Evolutionary conservation across 2,888 invertebrate species (phyloP).

Genomic region (Onchidella celtica): DNA sequence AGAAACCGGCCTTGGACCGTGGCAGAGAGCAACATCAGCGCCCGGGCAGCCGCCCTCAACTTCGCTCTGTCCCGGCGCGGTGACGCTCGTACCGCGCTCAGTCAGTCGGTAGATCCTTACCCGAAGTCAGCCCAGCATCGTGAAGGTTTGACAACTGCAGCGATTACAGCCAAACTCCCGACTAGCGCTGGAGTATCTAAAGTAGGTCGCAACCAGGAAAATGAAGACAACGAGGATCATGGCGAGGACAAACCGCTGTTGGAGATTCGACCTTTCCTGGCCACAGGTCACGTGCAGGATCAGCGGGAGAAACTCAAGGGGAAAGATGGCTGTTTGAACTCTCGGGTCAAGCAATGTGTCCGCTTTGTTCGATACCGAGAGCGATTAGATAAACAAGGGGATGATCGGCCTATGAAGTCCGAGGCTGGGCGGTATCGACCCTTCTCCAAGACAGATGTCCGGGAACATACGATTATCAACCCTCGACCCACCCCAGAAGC

Average conservation of each 20-base stretch:
- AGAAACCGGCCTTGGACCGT: slow-evolving; percentile 20
- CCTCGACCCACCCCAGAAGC: slow-evolving; percentile 1
- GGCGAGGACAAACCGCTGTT: slow-evolving; percentile 22
- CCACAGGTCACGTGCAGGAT: slow-evolving; percentile 24
- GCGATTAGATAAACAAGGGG: not conserved
- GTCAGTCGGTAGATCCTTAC: too few relatives aligned
- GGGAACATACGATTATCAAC: slow-evolving; percentile 30
- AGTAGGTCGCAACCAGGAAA: not conserved
- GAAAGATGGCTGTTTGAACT: slow-evolving; percentile 49
- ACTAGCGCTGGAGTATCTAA: not conserved
- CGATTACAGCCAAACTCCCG: not conserved
- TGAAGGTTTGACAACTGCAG: not conserved
- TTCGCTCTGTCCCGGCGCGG: not conserved
- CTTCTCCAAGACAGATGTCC: slow-evolving; percentile 51
- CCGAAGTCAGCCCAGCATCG: not conserved
- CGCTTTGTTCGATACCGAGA: slow-evolving; percentile 46
- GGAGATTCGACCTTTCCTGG: slow-evolving; percentile 43
- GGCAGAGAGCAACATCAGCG: slow-evolving; percentile 4
- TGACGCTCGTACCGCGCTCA: not conserved
- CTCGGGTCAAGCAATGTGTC: slow-evolving; percentile 53
- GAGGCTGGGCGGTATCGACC: slow-evolving; percentile 52
- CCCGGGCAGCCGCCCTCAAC: not conserved
- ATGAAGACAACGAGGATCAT: not conserved
- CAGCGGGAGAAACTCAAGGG: slow-evolving; percentile 46
- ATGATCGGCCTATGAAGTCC: slow-evolving; percentile 48